Base-by-base conservation (phyloP, 2,113 vertebrate species). In the Hippocampus zosterae region DNA sequence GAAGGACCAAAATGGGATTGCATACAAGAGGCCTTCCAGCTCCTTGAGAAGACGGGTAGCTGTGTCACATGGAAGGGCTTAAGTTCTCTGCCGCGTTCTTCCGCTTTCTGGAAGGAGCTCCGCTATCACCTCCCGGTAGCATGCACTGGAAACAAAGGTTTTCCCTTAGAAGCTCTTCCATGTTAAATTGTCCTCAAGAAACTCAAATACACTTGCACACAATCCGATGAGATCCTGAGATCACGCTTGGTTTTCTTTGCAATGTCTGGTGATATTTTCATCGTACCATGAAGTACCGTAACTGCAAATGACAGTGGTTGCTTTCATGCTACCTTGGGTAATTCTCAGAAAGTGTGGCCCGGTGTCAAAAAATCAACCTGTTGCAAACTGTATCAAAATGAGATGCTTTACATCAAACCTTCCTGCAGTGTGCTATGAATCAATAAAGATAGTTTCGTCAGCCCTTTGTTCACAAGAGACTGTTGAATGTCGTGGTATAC, bases 31-130 rank as follows among this genome's bases (percentile, higher is more conserved):
- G 92, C 93, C 1, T 71, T 97, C 25, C 88, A 92, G 11, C 91
- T 95, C 81, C 86, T 92, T 9, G 57, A 91, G 29, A 86, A 94
- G 65, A 87, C 91, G 41, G 92, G 90, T 61, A 83, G 86, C 27
- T 74, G 89, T 40, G 83, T 96, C 44, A 94, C 90, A 44, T 98
- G 96, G 96, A 90, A 87, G 68, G 90, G 92, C 19, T 64, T 74
- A 2, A 77, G 88, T 55, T 93, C 94, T 48, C 76, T 78, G 57
- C 52, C 81, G 0, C 15, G 84, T 15, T 91, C 94, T 72, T 95
- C 95, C 48, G 85, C 83, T 67, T 98, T 98, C 89, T 96, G 94
- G 94, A 98, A 96, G 84, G 87, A 91, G 67, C 90, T 98, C 69
- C 91, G 91, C 0, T 96, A 95, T 72, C 78, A 93, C 69, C 93